Percentiles rank a stretch among this genome's conserved stretches.
Evolutionary conservation across 2,797 vertebrate species (phyloP).

Genomic region (Coccyzus lansbergi): DNA sequence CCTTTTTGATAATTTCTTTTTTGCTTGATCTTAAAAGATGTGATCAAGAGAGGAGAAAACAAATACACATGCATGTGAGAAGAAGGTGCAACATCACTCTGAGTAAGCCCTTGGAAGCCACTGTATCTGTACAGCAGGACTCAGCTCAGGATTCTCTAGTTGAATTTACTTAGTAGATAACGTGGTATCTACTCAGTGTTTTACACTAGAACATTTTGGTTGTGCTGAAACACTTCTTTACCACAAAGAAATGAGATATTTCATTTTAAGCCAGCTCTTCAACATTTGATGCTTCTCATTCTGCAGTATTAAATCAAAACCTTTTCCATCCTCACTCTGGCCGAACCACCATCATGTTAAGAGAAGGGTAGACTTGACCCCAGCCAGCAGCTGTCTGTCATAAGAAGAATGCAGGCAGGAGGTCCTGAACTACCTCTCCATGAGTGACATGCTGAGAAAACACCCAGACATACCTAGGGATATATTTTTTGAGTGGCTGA

Average conservation of each 20-base stretch:
- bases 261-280: not conserved
- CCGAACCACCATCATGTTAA: not conserved
- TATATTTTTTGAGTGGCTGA: not conserved
- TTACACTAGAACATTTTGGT: not conserved
- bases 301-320: not conserved
- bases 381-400: not conserved
- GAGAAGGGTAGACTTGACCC: not conserved
- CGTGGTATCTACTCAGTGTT: not conserved
- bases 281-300: too few relatives aligned
- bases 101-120: not conserved
- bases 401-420: not conserved
- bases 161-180: not conserved
- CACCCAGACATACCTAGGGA: not conserved
- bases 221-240: not conserved
- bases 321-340: not conserved
- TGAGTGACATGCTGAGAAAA: not conserved
- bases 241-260: not conserved
- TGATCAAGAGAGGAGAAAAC: not conserved
- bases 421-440: not conserved
- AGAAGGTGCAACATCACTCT: fast-evolving
- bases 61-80: fast-evolving
- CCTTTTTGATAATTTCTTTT: not conserved
- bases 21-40: not conserved
- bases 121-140: not conserved
- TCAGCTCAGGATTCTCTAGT: not conserved